phyloP scores from a whole-genome alignment of 2,113 vertebrate genomes.

The Calidris pygmaea region DNA sequence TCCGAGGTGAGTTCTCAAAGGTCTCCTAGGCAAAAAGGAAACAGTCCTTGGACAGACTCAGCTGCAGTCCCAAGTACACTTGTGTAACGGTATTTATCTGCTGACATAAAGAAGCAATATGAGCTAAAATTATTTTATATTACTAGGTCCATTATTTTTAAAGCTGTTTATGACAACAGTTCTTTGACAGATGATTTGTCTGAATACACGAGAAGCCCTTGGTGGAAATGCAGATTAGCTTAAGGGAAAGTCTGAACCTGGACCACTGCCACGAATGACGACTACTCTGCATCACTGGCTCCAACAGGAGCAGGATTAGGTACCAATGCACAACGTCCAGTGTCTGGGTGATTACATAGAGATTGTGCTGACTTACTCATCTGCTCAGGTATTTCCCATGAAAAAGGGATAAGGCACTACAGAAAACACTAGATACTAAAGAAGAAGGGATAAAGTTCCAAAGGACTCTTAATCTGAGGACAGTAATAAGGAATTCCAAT shows the following conservation, averaged over 20 bases:
- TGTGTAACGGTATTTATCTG: background rate
- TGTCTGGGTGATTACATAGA: background rate
- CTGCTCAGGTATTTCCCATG: background rate
- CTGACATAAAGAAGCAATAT: constrained; percentile 45
- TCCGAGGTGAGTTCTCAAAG: constrained; percentile 16
- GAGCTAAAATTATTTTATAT: background rate
- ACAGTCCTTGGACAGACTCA: background rate
- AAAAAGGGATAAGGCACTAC: background rate
- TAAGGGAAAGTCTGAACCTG: background rate
- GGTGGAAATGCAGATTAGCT: background rate
- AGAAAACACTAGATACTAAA: background rate
- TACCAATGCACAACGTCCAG: background rate
- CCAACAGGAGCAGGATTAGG: background rate
- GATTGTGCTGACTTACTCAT: background rate
- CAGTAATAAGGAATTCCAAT: background rate
- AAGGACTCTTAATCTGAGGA: background rate
- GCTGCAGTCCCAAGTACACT: background rate
- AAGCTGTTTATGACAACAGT: background rate
- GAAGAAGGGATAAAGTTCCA: background rate
- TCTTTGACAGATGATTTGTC: background rate
- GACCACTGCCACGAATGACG: background rate
- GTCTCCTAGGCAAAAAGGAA: background rate
- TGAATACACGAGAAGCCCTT: background rate
- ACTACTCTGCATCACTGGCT: background rate
- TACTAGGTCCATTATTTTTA: background rate